Conservation (phyloP, 1,140 invertebrate genomes). For the Lamellibrachia luymesi region DNA sequence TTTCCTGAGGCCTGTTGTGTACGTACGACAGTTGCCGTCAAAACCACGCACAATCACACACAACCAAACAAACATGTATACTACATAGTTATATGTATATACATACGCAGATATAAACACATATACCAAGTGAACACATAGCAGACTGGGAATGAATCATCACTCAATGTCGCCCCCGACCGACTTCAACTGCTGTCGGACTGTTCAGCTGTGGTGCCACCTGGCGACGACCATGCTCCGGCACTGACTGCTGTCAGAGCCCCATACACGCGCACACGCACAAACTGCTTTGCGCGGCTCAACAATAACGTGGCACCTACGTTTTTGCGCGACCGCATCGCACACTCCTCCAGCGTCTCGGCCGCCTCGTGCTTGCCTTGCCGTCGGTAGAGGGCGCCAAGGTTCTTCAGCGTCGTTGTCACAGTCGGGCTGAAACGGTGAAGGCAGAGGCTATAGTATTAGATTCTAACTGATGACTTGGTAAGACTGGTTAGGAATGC, state of each 20-base stretch:
- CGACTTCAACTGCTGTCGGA: background rate
- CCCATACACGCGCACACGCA: background rate
- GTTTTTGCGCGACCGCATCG: conserved; percentile 53
- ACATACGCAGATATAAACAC: conserved; percentile 8
- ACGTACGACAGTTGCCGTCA: background rate
- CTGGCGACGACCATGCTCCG: background rate
- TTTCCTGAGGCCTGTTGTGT: background rate
- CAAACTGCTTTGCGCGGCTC: background rate
- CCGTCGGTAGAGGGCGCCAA: conserved; percentile 92
- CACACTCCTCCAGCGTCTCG: conserved; percentile 95
- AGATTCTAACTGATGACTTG: too few relatives aligned
- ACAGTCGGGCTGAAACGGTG: conserved; percentile 72
- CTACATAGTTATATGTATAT: conserved; percentile 13
- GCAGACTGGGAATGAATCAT: conserved; percentile 1
- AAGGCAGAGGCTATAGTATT: too few relatives aligned
- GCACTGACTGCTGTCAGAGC: background rate
- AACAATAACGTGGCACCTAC: conserved; percentile 41
- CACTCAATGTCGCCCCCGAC: background rate
- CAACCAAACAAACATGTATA: background rate
- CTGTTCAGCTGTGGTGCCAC: background rate
- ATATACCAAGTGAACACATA: conserved; percentile 2
- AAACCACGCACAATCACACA: background rate
- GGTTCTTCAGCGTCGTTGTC: conserved; percentile 91
- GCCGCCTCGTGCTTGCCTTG: conserved; percentile 99
- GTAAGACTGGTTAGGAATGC: too few relatives aligned